Evolutionary conservation across 2,113 vertebrate genomes (phyloP), one percentile per base, ranked within the genome.

Genomic region (Neogale vison): DNA sequence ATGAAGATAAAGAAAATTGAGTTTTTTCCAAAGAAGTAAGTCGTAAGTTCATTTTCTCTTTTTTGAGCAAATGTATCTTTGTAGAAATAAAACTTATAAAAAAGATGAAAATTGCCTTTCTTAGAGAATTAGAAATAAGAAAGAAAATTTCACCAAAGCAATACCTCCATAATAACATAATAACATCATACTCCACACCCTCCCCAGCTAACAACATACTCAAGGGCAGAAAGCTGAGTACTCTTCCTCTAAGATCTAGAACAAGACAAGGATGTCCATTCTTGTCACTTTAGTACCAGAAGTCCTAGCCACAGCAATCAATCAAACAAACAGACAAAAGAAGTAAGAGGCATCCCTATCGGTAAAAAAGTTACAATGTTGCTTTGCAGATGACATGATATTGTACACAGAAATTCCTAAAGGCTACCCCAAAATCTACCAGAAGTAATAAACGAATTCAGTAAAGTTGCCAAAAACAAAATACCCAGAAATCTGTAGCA

Each of bases 61-160:
- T 95, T 95, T 96, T 47, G 74, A 96, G 79, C 88, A 81, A 95
- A 79, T 31, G 67, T 96, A 55, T 45, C 80, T 93, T 84, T 91
- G 34, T 88, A 76, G 57, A 74, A 96, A 96, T 31, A 89, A 95
- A 76, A 85, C 10, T 6, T 55, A 3, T 72, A 77, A 77, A 86
- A 93, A 91, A 88, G 15, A 36, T 76, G 17, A 84, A 87, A 82
- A 87, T 72, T 47, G 23, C 6, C 45, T 92, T 84, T 57, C 26
- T 80, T 59, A 55, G 31, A 69, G 57, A 90, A 77, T 52, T 45
- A 84, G 47, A 1, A 91, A 76, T 79, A 81, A 79, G 59, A 67
- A 84, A 86, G 20, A 90, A 87, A 67, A 84, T 79, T n/a, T 50
- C 89, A 90, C 63, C 63, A 45, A 90, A 81, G 67, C 34, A 92